These are phyloP conservation scores for Ceratitis capitata DNA, from an alignment of 1,140 invertebrate species.

Conservation along the genomic window DNA sequence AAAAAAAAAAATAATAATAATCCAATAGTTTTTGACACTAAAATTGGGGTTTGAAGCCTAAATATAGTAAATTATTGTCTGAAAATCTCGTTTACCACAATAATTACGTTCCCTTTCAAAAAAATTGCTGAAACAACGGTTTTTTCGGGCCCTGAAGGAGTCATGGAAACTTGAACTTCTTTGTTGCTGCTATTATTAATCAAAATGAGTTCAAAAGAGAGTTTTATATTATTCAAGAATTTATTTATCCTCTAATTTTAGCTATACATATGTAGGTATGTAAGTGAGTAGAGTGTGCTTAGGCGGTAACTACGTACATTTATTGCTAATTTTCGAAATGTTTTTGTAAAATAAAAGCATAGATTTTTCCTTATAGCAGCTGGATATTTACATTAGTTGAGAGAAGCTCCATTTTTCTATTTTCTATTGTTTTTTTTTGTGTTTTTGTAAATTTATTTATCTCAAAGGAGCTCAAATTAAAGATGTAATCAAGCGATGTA, in stretches of 20 bases:
- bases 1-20: too few relatives aligned
- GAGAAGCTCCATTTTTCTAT: background rate
- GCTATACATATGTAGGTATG: background rate
- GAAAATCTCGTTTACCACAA: too few relatives aligned
- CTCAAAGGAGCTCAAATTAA: background rate
- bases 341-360: too few relatives aligned
- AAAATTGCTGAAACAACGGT: too few relatives aligned
- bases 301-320: background rate
- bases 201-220: background rate
- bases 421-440: background rate
- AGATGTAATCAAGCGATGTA: background rate
- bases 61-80: too few relatives aligned
- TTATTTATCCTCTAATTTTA: constrained; percentile 19
- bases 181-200: background rate
- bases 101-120: too few relatives aligned
- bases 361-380: background rate
- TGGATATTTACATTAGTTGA: background rate
- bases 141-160: too few relatives aligned
- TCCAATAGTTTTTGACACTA: too few relatives aligned
- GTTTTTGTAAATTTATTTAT: background rate
- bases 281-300: constrained; percentile 8
- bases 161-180: too few relatives aligned
- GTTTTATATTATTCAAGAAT: constrained; percentile 6
- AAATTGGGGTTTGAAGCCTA: too few relatives aligned
- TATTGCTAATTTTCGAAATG: background rate